A percentile compares a stretch with the other conserved stretches of the same genome.
Evolutionary conservation across 2,888 invertebrate species (phyloP).

Genomic region (Stomorhina lunata): DNA sequence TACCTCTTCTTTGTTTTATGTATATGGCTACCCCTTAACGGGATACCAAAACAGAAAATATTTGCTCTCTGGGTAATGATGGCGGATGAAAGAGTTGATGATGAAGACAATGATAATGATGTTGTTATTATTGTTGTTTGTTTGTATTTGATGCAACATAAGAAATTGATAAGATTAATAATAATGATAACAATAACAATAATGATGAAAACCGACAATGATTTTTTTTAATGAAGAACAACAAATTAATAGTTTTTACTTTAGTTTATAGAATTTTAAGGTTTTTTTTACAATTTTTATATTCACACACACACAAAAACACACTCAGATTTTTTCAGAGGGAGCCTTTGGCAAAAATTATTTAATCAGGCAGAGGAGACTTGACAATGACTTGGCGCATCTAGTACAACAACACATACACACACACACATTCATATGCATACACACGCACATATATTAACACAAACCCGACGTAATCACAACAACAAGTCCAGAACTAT

Average conservation of each 20-base stretch:
- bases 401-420: constrained; percentile 18
- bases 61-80: constrained; percentile 41
- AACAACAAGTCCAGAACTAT: constrained; percentile 20
- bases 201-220: constrained; percentile 35
- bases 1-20: no score
- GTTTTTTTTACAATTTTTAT: neutral
- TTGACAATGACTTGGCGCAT: constrained; percentile 59
- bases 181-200: constrained; percentile 40
- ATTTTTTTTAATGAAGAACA: constrained; percentile 48
- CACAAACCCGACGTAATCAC: constrained; percentile 5
- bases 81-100: constrained; percentile 39
- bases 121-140: constrained; percentile 45
- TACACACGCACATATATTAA: neutral
- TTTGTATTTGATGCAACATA: constrained; percentile 11
- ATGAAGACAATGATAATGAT: constrained; percentile 49
- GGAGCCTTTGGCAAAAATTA: constrained; percentile 31
- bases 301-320: no score
- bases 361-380: constrained; percentile 39
- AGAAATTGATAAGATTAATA: constrained; percentile 39
- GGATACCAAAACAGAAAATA: constrained; percentile 14
- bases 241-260: constrained; percentile 39
- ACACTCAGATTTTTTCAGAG: constrained; percentile 4
- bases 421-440: constrained; percentile 10
- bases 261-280: neutral
- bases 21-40: constrained; percentile 31